phyloP scores from a whole-genome alignment of 2,113 vertebrate species.

The Kryptolebias marmoratus region DNA sequence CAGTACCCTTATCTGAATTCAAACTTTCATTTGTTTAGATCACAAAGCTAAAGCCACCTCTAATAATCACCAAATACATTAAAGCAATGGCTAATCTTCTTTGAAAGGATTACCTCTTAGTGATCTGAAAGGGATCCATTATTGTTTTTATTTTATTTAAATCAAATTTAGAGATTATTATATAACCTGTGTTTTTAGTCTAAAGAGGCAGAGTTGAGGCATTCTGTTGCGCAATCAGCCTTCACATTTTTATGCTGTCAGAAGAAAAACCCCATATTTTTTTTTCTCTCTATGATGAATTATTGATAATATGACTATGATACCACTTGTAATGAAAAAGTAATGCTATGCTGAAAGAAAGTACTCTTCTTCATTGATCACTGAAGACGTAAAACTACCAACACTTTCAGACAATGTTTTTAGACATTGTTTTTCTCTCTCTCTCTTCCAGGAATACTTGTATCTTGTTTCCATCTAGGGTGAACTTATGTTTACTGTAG shows the following conservation, averaged over 20 bases:
- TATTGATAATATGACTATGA: conserved; percentile 63
- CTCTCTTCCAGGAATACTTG: neutral
- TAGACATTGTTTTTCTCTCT: neutral
- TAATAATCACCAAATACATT: conserved; percentile 3
- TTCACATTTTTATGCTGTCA: conserved; percentile 59
- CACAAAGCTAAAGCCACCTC: neutral
- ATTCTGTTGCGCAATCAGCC: conserved; percentile 65
- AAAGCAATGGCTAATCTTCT: neutral
- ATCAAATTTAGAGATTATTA: conserved; percentile 63
- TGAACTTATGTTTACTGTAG: neutral
- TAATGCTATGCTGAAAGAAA: conserved; percentile 49
- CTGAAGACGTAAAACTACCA: conserved; percentile 9
- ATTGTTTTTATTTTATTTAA: conserved; percentile 42
- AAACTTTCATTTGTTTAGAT: neutral
- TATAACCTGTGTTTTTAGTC: conserved; percentile 56
- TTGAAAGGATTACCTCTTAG: neutral
- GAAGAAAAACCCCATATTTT: conserved; percentile 62
- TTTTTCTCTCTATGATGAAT: conserved; percentile 50
- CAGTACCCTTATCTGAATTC: neutral
- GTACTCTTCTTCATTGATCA: conserved; percentile 38
- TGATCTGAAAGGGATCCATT: conserved; percentile 30
- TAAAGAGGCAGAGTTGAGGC: conserved; percentile 52
- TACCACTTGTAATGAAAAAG: conserved; percentile 67
- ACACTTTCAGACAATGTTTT: neutral
- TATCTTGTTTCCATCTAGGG: neutral